Conservation (phyloP, 1,140 invertebrate genomes). For the Drosophila erecta region DNA sequence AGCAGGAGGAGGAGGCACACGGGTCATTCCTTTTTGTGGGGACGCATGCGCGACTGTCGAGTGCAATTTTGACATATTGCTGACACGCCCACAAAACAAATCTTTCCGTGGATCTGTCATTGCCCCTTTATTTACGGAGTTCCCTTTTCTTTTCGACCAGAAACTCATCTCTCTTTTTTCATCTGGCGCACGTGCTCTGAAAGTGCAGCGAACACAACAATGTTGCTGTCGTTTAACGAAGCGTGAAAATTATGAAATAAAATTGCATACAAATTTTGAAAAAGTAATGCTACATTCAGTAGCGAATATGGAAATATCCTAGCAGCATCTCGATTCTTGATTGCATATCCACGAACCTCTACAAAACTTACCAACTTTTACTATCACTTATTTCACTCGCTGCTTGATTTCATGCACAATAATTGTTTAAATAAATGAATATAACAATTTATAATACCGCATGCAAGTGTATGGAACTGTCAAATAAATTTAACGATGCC, state of each 20-base stretch:
- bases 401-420: background rate
- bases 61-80: conserved; percentile 74
- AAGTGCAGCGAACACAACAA: conserved; percentile 40
- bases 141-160: background rate
- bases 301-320: background rate
- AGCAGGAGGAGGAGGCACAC: background rate
- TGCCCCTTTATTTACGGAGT: background rate
- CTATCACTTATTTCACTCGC: too few species aligned
- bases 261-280: conserved; percentile 9
- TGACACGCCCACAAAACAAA: conserved; percentile 76
- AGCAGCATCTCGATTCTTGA: background rate
- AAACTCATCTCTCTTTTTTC: conserved; percentile 5
- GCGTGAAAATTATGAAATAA: conserved; percentile 66
- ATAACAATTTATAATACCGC: too few species aligned
- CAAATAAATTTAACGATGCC: background rate
- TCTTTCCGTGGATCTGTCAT: conserved; percentile 42
- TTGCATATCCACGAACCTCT: background rate
- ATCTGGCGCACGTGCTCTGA: conserved; percentile 57
- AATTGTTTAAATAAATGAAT: background rate
- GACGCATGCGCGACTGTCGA: conserved; percentile 59
- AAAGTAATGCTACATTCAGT: background rate
- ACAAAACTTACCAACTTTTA: too few species aligned
- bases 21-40: conserved; percentile 13
- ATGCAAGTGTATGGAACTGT: background rate
- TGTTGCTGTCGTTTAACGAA: conserved; percentile 64